phyloP scores from a whole-genome alignment of 2,797 vertebrate species.

The Tiaroga cobitis region DNA sequence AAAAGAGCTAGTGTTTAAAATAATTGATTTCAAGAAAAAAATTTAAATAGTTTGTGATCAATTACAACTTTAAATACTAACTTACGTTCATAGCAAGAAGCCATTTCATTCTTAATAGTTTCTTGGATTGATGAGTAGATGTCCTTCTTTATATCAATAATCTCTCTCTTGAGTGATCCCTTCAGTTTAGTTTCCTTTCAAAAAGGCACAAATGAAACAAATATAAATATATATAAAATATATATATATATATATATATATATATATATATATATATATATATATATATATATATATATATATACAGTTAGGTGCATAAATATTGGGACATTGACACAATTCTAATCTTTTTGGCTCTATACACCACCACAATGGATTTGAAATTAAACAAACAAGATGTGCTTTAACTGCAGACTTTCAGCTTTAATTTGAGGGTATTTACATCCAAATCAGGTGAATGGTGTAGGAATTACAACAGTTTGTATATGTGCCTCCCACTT shows the following conservation, averaged over 20 bases:
- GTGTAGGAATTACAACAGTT: conserved; percentile 57
- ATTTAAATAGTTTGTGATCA: background rate
- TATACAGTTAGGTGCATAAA: no score
- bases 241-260: no score
- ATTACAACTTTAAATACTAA: background rate
- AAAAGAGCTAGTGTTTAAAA: background rate
- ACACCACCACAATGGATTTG: no score
- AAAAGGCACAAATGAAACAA: background rate
- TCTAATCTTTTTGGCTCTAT: no score
- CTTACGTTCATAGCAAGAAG: background rate
- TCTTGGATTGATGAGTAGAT: background rate
- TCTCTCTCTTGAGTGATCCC: background rate
- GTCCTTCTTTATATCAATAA: background rate
- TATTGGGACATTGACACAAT: no score
- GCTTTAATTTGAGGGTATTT: conserved; percentile 58
- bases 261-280: no score
- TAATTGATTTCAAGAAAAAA: no score
- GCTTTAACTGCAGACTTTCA: no score
- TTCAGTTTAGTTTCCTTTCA: conserved; percentile 5
- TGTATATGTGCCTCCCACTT: no score
- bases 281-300: no score
- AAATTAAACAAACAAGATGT: no score
- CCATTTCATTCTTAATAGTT: background rate
- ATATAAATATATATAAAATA: no score
- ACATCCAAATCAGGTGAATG: conserved; percentile 59